Evolutionary conservation across 1,140 invertebrate genomes (phyloP).

Genomic region (Chrysomallon squamiferum): DNA sequence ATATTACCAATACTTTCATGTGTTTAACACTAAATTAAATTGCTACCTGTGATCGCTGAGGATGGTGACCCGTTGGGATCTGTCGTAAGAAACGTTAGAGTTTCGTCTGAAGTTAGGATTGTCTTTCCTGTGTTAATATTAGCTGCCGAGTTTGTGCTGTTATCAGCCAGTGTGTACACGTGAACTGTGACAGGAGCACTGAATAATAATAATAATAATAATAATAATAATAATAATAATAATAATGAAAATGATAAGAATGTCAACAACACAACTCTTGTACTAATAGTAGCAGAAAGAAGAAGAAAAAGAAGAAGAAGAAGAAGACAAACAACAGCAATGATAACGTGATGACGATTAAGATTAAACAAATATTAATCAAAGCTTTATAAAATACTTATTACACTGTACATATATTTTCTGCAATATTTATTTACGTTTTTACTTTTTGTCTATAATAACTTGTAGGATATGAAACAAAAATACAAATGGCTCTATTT

Average conservation of each 20-base stretch:
- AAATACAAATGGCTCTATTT: too few relatives aligned
- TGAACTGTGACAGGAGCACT: conserved; percentile 22
- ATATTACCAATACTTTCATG: neutral
- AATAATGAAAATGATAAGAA: neutral
- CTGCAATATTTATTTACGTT: too few relatives aligned
- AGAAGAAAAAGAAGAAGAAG: too few relatives aligned
- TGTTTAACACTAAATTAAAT: neutral
- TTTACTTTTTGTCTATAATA: too few relatives aligned
- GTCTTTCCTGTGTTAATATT: conserved; percentile 17
- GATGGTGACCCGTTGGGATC: conserved; percentile 21
- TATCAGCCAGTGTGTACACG: conserved; percentile 24
- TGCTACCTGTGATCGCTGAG: conserved; percentile 16
- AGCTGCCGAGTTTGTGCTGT: conserved; percentile 14
- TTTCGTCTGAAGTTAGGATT: conserved; percentile 16
- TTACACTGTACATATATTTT: too few relatives aligned
- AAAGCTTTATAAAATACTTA: too few relatives aligned
- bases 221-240: neutral
- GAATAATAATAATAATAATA: too few relatives aligned
- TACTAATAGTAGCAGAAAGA: neutral
- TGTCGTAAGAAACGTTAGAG: conserved; percentile 14
- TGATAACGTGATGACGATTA: too few relatives aligned
- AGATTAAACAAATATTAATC: too few relatives aligned
- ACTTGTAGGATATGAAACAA: too few relatives aligned
- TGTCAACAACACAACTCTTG: neutral
- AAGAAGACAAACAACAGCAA: too few relatives aligned